Conservation (phyloP, 2,797 vertebrate genomes). For the Acanthurus tractus region DNA sequence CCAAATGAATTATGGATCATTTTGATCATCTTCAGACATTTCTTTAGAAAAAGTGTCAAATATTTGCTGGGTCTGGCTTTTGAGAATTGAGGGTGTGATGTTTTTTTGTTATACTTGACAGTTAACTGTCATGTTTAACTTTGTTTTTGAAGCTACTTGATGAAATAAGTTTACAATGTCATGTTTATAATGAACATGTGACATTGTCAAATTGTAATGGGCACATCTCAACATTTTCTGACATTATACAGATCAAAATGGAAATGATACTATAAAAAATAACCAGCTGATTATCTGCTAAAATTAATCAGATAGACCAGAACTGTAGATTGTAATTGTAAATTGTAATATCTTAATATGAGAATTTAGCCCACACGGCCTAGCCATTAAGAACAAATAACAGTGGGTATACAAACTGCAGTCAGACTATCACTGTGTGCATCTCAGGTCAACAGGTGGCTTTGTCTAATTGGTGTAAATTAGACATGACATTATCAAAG, state of each 20-base stretch:
- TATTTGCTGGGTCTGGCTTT: background rate
- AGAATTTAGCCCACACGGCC: background rate
- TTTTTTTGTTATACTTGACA: background rate
- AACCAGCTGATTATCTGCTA: background rate
- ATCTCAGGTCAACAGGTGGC: constrained; percentile 28
- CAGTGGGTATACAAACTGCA: background rate
- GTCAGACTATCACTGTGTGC: background rate
- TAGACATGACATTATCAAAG: constrained; percentile 24
- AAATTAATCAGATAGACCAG: background rate
- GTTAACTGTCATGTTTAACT: background rate
- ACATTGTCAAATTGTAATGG: background rate
- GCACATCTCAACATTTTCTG: background rate
- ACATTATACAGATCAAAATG: background rate
- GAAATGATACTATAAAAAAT: background rate
- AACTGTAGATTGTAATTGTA: background rate
- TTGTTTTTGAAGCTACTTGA: background rate
- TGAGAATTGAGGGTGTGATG: background rate
- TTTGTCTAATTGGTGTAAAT: constrained; percentile 58
- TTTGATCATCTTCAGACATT: background rate
- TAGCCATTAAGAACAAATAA: background rate
- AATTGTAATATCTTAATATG: background rate
- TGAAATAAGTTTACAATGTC: background rate
- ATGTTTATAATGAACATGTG: background rate
- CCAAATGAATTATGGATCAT: background rate
- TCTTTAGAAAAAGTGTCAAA: background rate